These are phyloP conservation scores for Argynnis bischoffii DNA, from an alignment of 2,888 invertebrate species.

Conservation along the genomic window DNA sequence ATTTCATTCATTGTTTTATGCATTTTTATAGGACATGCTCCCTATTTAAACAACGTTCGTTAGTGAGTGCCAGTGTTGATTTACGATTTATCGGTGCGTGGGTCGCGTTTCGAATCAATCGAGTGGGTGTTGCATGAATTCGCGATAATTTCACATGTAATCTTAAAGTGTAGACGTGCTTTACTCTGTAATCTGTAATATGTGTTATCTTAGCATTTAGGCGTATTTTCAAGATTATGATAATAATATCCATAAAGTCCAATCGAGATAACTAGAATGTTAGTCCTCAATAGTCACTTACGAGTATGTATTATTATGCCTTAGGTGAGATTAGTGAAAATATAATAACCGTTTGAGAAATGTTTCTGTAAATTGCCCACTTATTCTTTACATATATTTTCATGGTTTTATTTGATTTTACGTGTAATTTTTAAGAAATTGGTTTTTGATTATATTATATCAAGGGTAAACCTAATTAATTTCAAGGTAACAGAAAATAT, in stretches of 20 bases:
- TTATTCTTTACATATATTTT: too few relatives aligned
- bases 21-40: conserved; percentile 71
- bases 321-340: neutral
- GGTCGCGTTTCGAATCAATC: conserved; percentile 62
- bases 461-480: too few relatives aligned
- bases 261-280: neutral
- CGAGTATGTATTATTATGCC: neutral
- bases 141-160: conserved; percentile 45
- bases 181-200: conserved; percentile 29
- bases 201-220: conserved; percentile 29
- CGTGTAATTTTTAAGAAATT: too few relatives aligned
- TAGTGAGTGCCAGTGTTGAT: conserved; percentile 73
- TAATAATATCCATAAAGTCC: conserved; percentile 3
- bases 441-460: too few relatives aligned
- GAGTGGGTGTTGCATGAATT: conserved; percentile 50
- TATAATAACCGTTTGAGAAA: too few relatives aligned
- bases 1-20: conserved; percentile 47
- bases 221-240: conserved; percentile 18
- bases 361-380: too few relatives aligned
- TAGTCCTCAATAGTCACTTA: conserved; percentile 6
- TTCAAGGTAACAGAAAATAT: too few relatives aligned
- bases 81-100: conserved; percentile 59
- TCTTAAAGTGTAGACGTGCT: conserved; percentile 41
- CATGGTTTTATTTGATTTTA: too few relatives aligned
- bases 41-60: conserved; percentile 72